Evolutionary conservation across 2,888 invertebrate species (phyloP), one percentile per base, ranked within the genome.

Genomic region (Hypomecis atomaria): DNA sequence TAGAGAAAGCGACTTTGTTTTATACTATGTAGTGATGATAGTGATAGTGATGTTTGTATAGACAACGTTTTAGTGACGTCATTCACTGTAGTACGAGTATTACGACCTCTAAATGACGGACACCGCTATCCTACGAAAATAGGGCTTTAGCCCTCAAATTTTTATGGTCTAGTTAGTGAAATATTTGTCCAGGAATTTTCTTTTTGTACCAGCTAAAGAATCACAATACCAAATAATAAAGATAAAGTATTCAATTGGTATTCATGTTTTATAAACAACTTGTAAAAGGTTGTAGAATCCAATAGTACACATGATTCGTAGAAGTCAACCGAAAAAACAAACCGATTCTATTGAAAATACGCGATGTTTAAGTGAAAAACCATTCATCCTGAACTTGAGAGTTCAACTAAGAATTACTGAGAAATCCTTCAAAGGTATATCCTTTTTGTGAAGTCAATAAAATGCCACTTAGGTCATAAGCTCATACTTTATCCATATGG

Each of bases 241-340:
- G 13, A 3, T 11, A 40, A 40, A 42, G 33, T 23, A 23, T 53
- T 33, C 52, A 50, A 23, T 49, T 52, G 10, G 33, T 42, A 53
- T 53, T 53, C 52, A 11, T 11, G 37, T 55, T 55, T 55, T 55
- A 23, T 55, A 55, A 34, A 7, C 9, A 13, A 43, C 34, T 33
- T 53, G 40, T 43, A 34, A 54, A 13, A 23, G 34, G 55, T 11
- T n/a, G 43, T 49, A 37, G 37, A 13, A 13, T 0, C 7, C 33
- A 42, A 54, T 11, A 6, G 9, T 13, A 11, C 11, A n/a, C 37
- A 3, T 8, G 45, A 55, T 45, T 44, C 13, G 44, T 44, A 33
- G 57, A 48, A 48, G 23, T 59, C 36, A 23, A 43, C 13, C 13
- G 48, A 48, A 60, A 60, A 53, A 54, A 40, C 42, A 38, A 10